Conservation (phyloP, 2,888 invertebrate species). For the Heteromyza rotundicornis region DNA sequence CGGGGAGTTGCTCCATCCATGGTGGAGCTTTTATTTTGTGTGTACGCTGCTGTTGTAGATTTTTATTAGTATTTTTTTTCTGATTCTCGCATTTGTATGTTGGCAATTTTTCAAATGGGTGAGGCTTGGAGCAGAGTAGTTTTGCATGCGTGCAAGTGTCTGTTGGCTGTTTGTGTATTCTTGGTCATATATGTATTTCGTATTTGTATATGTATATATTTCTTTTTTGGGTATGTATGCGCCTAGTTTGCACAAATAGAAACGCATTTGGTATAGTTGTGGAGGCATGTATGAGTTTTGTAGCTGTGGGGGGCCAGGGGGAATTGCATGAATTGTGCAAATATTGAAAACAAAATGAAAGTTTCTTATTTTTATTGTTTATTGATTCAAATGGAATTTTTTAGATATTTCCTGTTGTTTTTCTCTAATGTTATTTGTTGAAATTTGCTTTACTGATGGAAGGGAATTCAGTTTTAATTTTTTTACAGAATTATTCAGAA, state of each 20-base stretch:
- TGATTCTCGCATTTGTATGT: no score
- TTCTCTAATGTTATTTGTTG: no score
- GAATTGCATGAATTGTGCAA: slow-evolving; percentile 5
- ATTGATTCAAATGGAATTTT: not conserved
- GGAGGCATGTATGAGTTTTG: not conserved
- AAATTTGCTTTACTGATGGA: no score
- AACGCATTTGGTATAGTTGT: not conserved
- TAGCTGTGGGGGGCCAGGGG: no score
- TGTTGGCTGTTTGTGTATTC: no score
- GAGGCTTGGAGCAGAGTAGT: not conserved
- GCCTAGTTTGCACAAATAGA: slow-evolving; percentile 1
- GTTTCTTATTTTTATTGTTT: no score
- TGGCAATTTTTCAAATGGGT: slow-evolving; percentile 1
- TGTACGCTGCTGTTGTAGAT: not conserved
- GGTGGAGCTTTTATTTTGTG: not conserved
- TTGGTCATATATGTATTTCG: no score
- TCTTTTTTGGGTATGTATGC: no score
- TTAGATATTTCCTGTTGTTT: not conserved
- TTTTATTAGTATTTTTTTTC: not conserved
- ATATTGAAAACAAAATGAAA: slow-evolving; percentile 7
- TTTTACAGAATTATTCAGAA: no score
- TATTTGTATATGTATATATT: no score
- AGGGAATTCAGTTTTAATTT: no score
- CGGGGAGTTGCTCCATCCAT: not conserved
- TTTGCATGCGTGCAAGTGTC: not conserved